Evolutionary conservation across 2,888 invertebrate species (phyloP), one percentile per base, ranked within the genome.

Genomic region (Cryptophagus acutangulus): DNA sequence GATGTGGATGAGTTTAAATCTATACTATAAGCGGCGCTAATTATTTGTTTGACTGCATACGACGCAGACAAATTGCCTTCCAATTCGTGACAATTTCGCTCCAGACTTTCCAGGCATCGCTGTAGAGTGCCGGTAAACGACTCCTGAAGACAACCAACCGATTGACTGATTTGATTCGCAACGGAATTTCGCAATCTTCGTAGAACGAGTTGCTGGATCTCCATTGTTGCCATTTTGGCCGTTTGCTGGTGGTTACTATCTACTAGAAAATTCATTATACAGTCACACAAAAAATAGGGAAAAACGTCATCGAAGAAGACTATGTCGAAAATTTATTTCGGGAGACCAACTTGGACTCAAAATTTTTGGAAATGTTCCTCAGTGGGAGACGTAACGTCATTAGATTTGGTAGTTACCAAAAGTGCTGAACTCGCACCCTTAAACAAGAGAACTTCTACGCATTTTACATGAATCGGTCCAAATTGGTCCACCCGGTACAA

Each of bases 101-200:
- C 83, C 16, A 84, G 66, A 54, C 78, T 82, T 49, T 77, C 72
- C 35, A 84, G 63, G 60, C 83, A 90, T 64, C 91, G 74, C 56
- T 88, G 84, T 26, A 91, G 65, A 0, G 89, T 90, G 2, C 90
- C 90, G 24, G 88, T 81, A 59, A 87, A 90, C 1, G 83, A 83
- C 49, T 90, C 88, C 51, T 84, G 80, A 26, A 91, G 74, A 61
- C 87, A 86, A 55, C 87, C 82, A 1, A 92, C 82, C 9, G 89
- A 89, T 43, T 79, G 78, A 18, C 86, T 82, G 36, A 92, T 73
- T 61, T 87, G 82, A 39, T 78, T 73, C 26, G 88, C 89, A 16
- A 92, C 84, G 44, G 82, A 82, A 45, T 79, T 79, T 56, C 89
- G 87, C 38, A 92, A 70, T 49, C 78, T 77, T 1, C 78, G 74